Evolutionary conservation across 2,888 invertebrate genomes (phyloP).

Genomic region (Plutella xylostella): DNA sequence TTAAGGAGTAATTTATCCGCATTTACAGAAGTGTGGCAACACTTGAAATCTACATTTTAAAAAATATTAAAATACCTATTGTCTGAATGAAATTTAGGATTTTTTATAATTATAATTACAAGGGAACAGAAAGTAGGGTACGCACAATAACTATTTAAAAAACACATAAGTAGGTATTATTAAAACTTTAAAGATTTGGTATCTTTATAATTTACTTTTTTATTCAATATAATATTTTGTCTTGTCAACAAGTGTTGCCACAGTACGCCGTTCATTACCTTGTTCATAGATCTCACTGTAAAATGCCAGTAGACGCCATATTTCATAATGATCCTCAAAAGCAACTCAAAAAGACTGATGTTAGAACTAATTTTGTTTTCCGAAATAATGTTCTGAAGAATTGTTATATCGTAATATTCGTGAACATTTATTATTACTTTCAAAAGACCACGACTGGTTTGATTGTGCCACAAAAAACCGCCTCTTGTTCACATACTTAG

Average conservation of each 20-base stretch:
- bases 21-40: no score
- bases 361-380: not conserved
- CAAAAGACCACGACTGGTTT: not conserved
- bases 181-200: not conserved
- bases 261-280: not conserved
- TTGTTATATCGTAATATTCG: not conserved
- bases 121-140: no score
- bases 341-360: constrained; percentile 2
- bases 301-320: not conserved
- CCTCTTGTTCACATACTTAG: not conserved
- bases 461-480: not conserved
- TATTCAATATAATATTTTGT: not conserved
- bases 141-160: not conserved
- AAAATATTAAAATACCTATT: no score
- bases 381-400: not conserved
- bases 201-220: not conserved
- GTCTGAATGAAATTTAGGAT: no score
- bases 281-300: not conserved
- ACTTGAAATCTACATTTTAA: no score
- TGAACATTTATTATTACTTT: not conserved
- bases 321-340: constrained; percentile 4
- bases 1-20: no score
- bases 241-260: not conserved
- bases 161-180: not conserved
- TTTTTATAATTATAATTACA: no score